Base-by-base conservation (phyloP, 2,888 invertebrate species). In the Drosophila mayaguana region DNA sequence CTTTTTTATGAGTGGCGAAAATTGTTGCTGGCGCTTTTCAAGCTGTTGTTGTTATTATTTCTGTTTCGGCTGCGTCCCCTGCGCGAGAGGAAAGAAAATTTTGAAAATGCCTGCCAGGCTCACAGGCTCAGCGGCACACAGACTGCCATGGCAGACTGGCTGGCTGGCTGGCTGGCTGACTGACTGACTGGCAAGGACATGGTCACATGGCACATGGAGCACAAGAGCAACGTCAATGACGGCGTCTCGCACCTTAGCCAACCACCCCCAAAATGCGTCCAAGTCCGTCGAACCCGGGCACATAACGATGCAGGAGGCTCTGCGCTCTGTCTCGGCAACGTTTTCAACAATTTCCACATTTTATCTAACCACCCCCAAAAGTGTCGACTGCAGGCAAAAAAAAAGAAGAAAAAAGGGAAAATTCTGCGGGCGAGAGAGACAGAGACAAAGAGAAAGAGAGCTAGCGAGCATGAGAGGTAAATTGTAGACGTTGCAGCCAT, bases 281-380 rank as follows among this genome's bases (percentile, higher is more conserved):
- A 83, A 83, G 83, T 83, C 89, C 90, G 88, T 82, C 88, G 86
- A 50, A 90, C 90, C 86, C 84, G 89, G 73, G 72, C 78, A 82
- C 90, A 90, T 89, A 83, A 80, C 87, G 87, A 90, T 86, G 89
- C 84, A 86, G 87, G 71, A 38, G 87, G 76, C 75, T 67, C 61
- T 66, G 66, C 55, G 66, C 81, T 59, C 53, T 53, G 53, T 36
- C 53, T 34, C 53, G 75, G 76, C 83, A 85, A 81, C 80, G 83
- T 75, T 85, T 85, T 89, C 89, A 89, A 89, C 85, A 89, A 89
- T 85, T 89, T 90, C 78, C 90, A 89, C 90, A 90, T 83, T 90
- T 89, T 81, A 88, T 78, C 86, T 79, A 90, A 74, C 83, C 90
- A 87, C 73, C 89, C 90, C 88, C 90, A 78, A 83, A 86, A 83